These are phyloP conservation scores for Rhabdophis nuchalis DNA, from an alignment of 2,797 vertebrate species.

Conservation along the genomic window DNA sequence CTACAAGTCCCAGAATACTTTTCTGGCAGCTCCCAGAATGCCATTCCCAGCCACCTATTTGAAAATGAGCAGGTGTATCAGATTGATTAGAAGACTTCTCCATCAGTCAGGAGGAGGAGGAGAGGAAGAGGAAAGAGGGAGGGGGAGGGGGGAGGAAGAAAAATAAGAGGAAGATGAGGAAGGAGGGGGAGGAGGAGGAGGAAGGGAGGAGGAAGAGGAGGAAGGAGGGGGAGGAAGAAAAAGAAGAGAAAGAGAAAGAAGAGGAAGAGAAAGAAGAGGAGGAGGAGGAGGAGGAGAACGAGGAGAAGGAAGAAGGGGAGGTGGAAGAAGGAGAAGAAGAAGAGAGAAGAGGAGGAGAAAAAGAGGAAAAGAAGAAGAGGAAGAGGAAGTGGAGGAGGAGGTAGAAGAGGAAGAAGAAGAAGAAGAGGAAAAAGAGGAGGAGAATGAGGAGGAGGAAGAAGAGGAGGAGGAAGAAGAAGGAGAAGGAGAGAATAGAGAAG, in stretches of 20 bases:
- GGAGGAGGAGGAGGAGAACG: too few species aligned
- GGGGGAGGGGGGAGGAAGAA: accelerated
- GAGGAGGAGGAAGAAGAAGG: too few species aligned
- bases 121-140: accelerated
- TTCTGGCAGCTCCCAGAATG: background rate
- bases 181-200: accelerated
- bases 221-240: too few species aligned
- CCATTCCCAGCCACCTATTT: background rate
- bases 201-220: background rate
- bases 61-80: background rate
- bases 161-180: accelerated
- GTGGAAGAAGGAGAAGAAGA: too few species aligned
- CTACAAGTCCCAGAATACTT: background rate
- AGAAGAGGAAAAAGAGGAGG: too few species aligned
- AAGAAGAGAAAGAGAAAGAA: too few species aligned
- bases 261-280: too few species aligned
- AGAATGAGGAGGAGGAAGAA: too few species aligned
- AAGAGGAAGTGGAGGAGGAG: too few species aligned
- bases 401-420: too few species aligned
- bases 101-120: background rate
- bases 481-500: too few species aligned
- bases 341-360: background rate
- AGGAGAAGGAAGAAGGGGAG: background rate
- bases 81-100: background rate
- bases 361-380: too few species aligned